phyloP scores from a whole-genome alignment of 1,140 invertebrate genomes.

The Habropoda laboriosa region DNA sequence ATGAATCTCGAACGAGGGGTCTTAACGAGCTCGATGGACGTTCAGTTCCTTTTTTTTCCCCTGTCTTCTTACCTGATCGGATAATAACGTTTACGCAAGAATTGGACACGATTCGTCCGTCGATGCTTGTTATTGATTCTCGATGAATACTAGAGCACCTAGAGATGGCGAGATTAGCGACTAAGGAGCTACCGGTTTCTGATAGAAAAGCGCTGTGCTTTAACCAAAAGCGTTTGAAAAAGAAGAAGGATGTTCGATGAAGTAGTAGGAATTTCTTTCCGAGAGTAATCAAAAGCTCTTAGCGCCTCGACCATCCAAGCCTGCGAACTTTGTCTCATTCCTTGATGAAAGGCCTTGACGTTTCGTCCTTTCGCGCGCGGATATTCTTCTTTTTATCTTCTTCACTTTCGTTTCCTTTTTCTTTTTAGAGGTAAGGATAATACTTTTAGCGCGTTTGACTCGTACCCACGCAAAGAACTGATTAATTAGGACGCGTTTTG shows the following conservation, averaged over 20 bases:
- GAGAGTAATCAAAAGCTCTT: slow-evolving; percentile 40
- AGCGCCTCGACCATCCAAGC: slow-evolving; percentile 23
- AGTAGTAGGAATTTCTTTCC: too few relatives aligned
- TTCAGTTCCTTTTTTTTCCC: not conserved
- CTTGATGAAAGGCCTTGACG: slow-evolving; percentile 38
- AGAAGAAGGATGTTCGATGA: not conserved
- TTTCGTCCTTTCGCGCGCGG: slow-evolving; percentile 11
- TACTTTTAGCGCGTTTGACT: not conserved
- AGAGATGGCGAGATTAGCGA: slow-evolving; percentile 8
- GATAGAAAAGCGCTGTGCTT: too few relatives aligned
- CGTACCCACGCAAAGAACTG: slow-evolving; percentile 28
- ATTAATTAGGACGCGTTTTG: slow-evolving; percentile 23
- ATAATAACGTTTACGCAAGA: too few relatives aligned
- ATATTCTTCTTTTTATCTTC: not conserved
- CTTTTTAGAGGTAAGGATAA: not conserved
- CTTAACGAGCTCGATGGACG: slow-evolving; percentile 12
- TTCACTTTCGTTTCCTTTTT: not conserved
- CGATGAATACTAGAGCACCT: not conserved
- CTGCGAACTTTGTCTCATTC: slow-evolving; percentile 49
- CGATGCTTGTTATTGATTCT: not conserved
- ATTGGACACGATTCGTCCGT: not conserved
- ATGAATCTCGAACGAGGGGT: slow-evolving; percentile 22
- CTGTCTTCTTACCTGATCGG: too few relatives aligned
- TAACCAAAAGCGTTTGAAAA: slow-evolving; percentile 3
- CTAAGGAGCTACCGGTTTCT: too few relatives aligned